These are phyloP conservation scores for Caenorhabditis macrosperma DNA, from an alignment of 2,888 invertebrate genomes.

Conservation along the genomic window DNA sequence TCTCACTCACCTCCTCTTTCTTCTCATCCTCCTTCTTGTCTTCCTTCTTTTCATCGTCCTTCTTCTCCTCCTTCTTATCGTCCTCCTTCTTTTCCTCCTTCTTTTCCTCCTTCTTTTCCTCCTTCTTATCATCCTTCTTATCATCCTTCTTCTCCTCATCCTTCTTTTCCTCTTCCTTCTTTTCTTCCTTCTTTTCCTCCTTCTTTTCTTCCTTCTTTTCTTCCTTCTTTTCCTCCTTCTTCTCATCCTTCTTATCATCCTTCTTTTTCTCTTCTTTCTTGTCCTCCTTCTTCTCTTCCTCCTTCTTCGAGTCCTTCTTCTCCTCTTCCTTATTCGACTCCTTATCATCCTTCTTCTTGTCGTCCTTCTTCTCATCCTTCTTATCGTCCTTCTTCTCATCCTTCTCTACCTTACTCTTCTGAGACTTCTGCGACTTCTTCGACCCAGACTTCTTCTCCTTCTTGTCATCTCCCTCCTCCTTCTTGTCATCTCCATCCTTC, in stretches of 20 bases:
- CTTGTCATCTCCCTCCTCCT: background rate
- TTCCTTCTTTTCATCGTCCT: constrained; percentile 7
- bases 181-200: background rate
- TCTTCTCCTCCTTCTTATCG: constrained; percentile 12
- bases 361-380: background rate
- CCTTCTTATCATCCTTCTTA: background rate
- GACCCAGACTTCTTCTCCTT: background rate
- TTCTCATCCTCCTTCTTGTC: background rate
- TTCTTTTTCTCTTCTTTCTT: background rate
- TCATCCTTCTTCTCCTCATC: constrained; percentile 26
- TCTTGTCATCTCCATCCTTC: background rate
- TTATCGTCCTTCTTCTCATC: background rate
- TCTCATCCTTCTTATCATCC: background rate
- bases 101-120: background rate
- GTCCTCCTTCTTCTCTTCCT: background rate
- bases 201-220: background rate
- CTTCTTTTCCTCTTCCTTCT: background rate
- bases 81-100: constrained; percentile 2
- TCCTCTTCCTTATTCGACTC: too few relatives aligned
- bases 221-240: background rate
- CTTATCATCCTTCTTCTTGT: background rate
- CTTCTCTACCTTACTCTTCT: background rate
- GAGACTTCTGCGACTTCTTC: background rate
- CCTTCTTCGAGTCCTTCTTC: background rate
- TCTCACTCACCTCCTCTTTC: background rate